These are phyloP conservation scores for Ceratosolen solmsi DNA, from an alignment of 1,140 invertebrate species.

Conservation along the genomic window DNA sequence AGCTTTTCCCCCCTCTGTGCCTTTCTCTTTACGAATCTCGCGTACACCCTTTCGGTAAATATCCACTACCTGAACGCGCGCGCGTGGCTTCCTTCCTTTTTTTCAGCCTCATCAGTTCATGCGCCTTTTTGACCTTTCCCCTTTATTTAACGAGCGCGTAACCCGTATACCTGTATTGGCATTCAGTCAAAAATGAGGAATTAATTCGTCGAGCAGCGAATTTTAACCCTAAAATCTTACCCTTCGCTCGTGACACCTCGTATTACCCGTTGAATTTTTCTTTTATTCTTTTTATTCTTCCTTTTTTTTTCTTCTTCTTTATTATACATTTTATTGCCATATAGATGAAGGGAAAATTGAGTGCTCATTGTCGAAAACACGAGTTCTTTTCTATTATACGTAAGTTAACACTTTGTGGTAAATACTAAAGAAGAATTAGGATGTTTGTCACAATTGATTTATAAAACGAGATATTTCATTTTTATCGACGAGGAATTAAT, in stretches of 20 bases:
- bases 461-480: not conserved
- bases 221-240: conserved; percentile 13
- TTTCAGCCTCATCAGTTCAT: not conserved
- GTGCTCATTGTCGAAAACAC: not conserved
- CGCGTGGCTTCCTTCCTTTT: conserved; percentile 2
- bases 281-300: not conserved
- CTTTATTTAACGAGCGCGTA: not conserved
- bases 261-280: not conserved
- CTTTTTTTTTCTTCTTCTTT: conserved; percentile 6
- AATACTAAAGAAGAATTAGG: not conserved
- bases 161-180: not conserved
- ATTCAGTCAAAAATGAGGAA: conserved; percentile 7
- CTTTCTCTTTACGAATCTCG: conserved; percentile 28
- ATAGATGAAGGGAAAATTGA: not conserved
- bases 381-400: not conserved
- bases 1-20: conserved; percentile 11
- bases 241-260: conserved; percentile 5
- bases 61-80: conserved; percentile 45
- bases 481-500: not conserved
- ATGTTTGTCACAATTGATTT: not conserved
- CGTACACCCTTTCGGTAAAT: conserved; percentile 40
- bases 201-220: conserved; percentile 16
- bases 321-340: not conserved
- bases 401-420: not conserved
- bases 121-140: conserved; percentile 32